Percentiles rank a stretch among this genome's conserved stretches.
These are phyloP conservation scores for Cervus canadensis DNA, from an alignment of 2,113 vertebrate species.

Conservation along the genomic window DNA sequence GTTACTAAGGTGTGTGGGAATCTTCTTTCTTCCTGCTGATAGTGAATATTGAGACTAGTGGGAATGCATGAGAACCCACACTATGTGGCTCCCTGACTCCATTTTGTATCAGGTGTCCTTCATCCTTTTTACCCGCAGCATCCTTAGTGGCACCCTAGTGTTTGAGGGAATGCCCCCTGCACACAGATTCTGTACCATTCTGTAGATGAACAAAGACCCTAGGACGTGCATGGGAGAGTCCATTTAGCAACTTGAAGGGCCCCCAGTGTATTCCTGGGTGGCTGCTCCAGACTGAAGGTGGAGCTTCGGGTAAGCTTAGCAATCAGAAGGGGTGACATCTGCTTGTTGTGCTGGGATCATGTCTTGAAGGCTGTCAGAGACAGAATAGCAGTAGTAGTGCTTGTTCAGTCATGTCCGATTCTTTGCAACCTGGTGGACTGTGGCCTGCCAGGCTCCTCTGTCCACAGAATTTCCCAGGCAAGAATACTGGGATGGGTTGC, in stretches of 20 bases:
- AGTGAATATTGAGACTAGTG: neutral
- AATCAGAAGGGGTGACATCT: neutral
- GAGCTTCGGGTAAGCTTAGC: neutral
- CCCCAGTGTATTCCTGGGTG: neutral
- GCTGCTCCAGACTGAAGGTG: neutral
- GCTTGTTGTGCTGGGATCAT: neutral
- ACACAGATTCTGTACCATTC: neutral
- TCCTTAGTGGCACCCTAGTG: neutral
- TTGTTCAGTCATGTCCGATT: neutral
- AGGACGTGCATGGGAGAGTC: accelerated
- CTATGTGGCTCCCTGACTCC: neutral
- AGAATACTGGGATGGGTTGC: neutral
- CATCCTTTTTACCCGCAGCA: neutral
- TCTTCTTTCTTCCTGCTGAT: neutral
- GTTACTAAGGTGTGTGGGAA: neutral
- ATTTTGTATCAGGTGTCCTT: neutral
- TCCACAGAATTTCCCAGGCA: neutral
- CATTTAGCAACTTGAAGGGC: neutral
- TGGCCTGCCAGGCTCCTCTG: neutral
- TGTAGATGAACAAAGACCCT: neutral
- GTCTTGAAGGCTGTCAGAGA: neutral
- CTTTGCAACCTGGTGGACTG: neutral
- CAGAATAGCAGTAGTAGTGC: neutral
- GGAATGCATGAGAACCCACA: neutral
- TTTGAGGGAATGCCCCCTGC: neutral